Base-by-base conservation (phyloP, 64 coral and sea anemone species). In the Catalaphyllia jardinei region DNA sequence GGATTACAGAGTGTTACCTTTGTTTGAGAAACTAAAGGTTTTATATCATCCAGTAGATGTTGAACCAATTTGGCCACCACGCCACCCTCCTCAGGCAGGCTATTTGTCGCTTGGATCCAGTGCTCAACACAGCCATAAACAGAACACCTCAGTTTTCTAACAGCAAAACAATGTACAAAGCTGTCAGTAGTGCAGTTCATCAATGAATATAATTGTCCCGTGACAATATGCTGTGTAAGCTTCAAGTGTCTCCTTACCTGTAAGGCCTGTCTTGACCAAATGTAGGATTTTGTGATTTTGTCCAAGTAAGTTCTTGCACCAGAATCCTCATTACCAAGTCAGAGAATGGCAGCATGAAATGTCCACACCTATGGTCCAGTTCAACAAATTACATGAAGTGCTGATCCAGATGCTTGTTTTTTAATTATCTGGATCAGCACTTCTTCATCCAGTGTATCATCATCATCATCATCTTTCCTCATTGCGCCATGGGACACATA, bases 271-370 rank as follows among this genome's bases (percentile, higher is more conserved):
- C 27, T 31, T 76, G 60, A 13, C 92, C 92, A 19, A 77, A 64
- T n/a, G 14, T 71, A 15, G 39, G 39, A 19, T 83, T 35, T 75
- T 77, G 71, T n/a, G 31, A 31, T 29, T 35, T 46, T 29, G 79
- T 93, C 92, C 87, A 93, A 64, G 79, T 38, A 33, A 93, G 59
- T 35, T 93, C 92, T 71, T 93, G 92, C 4, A 93, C 59, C 50
- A 49, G 75, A 3, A 77, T 10, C 22, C 73, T 83, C 17, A 51
- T 60, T 19, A 93, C 54, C 62, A 63, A 76, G 33, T 69, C 54
- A 84, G 86, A 93, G 38, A 83, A 84, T 5, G 86, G 86, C 27
- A 93, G 38, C 22, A 93, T 72, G 11, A 88, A 22, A 42, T 52
- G 76, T 88, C 92, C 79, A 93, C 92, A 89, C 52, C 92, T 93